Conservation (phyloP, 2,797 vertebrate species). For the Gallinago stenura region DNA sequence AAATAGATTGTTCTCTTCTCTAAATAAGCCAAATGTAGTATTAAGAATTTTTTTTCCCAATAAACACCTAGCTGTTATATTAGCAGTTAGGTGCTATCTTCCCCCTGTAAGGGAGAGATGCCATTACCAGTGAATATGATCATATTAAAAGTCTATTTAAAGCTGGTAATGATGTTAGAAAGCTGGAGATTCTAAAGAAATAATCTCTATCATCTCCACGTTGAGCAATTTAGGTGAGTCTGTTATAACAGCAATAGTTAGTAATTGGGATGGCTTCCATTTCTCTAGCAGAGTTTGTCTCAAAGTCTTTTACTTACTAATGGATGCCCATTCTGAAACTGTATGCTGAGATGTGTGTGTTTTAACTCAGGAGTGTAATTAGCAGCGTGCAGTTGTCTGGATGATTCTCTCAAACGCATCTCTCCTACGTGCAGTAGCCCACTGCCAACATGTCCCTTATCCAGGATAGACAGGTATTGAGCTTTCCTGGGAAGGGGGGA, state of each 20-base stretch:
- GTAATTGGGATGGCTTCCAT: not conserved
- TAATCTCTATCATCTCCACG: not conserved
- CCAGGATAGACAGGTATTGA: too few species aligned
- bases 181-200: not conserved
- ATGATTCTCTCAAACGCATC: not conserved
- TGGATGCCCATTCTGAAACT: not conserved
- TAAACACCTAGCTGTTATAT: not conserved
- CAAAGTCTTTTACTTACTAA: not conserved
- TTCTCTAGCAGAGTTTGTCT: not conserved
- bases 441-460: not conserved
- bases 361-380: not conserved
- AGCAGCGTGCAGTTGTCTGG: not conserved
- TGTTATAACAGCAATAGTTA: not conserved
- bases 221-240: not conserved
- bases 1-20: not conserved
- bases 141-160: constrained; percentile 6
- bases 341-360: not conserved
- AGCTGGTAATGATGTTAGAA: not conserved
- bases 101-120: not conserved
- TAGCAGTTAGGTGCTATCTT: not conserved
- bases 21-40: not conserved
- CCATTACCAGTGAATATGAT: not conserved
- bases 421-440: rapidly evolving
- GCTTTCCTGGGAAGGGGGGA: not conserved
- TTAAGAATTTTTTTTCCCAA: not conserved